These are phyloP conservation scores for Torymus texanus DNA, from an alignment of 2,888 invertebrate species.

Conservation along the genomic window DNA sequence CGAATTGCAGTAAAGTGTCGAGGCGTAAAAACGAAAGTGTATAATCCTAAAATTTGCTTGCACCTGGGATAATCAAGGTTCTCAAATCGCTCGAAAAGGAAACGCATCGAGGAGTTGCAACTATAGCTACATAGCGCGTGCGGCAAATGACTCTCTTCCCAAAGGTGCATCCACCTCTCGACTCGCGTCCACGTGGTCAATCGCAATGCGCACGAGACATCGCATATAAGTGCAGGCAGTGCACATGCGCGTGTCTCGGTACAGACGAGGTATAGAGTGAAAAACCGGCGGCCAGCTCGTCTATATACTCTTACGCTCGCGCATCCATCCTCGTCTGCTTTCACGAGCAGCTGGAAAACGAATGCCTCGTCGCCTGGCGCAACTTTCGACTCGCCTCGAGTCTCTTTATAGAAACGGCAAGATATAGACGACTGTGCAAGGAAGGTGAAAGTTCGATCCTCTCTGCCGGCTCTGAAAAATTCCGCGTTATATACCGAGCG, in stretches of 20 bases:
- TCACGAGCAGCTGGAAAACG: conserved; percentile 53
- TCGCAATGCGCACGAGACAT: conserved; percentile 1
- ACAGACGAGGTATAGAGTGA: not conserved
- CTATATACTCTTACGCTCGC: not conserved
- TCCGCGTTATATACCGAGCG: conserved; percentile 10
- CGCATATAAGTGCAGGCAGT: not conserved
- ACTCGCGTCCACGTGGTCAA: not conserved
- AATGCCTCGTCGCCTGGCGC: conserved; percentile 18
- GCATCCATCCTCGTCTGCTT: conserved; percentile 30
- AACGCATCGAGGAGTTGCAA: too few relatives aligned
- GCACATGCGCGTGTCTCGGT: not conserved
- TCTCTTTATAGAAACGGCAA: conserved; percentile 20
- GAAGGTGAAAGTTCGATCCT: conserved; percentile 67
- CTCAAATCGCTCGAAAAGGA: too few relatives aligned
- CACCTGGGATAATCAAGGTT: too few relatives aligned
- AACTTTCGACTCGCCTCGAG: conserved; percentile 49
- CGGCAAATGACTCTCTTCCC: too few relatives aligned
- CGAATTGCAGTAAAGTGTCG: too few relatives aligned
- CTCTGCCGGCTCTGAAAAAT: conserved; percentile 16
- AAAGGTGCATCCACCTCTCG: conserved; percentile 33
- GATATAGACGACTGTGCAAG: conserved; percentile 35
- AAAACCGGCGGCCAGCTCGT: not conserved
- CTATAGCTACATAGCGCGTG: too few relatives aligned
- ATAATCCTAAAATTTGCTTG: too few relatives aligned
- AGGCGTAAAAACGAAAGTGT: too few relatives aligned